Conservation (phyloP, 2,797 vertebrate species). For the Capromys pilorides region DNA sequence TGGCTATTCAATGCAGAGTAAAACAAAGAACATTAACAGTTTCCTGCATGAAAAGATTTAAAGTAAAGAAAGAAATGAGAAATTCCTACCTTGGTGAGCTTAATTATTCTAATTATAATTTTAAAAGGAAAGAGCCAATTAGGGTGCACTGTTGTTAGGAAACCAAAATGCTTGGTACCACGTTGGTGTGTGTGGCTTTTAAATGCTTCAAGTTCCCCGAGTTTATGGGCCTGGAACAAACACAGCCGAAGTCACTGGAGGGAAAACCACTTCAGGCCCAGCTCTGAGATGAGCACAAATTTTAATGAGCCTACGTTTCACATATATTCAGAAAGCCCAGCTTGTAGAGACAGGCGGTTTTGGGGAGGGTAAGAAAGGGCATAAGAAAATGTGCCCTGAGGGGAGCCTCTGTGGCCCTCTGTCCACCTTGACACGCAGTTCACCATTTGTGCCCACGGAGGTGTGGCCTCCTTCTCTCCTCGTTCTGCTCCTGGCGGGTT, state of each 20-base stretch:
- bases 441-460: background rate
- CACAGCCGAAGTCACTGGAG: constrained; percentile 63
- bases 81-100: constrained; percentile 60
- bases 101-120: constrained; percentile 71
- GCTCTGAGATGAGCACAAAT: constrained; percentile 54
- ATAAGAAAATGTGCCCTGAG: background rate
- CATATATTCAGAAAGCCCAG: constrained; percentile 28
- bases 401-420: background rate
- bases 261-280: constrained; percentile 39
- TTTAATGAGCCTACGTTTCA: constrained; percentile 55
- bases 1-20: constrained; percentile 58
- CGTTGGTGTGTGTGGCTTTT: constrained; percentile 2
- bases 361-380: background rate
- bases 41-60: constrained; percentile 67
- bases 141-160: constrained; percentile 37
- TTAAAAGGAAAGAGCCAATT: constrained; percentile 65
- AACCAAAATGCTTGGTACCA: constrained; percentile 58
- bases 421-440: background rate
- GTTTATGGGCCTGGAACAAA: constrained; percentile 63
- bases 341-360: background rate
- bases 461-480: background rate
- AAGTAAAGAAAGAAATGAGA: constrained; percentile 71
- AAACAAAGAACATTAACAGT: constrained; percentile 60
- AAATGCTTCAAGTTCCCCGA: constrained; percentile 41
- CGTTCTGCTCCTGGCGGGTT: background rate